Conservation (phyloP, 2,797 vertebrate genomes). For the Hippoglossus hippoglossus region DNA sequence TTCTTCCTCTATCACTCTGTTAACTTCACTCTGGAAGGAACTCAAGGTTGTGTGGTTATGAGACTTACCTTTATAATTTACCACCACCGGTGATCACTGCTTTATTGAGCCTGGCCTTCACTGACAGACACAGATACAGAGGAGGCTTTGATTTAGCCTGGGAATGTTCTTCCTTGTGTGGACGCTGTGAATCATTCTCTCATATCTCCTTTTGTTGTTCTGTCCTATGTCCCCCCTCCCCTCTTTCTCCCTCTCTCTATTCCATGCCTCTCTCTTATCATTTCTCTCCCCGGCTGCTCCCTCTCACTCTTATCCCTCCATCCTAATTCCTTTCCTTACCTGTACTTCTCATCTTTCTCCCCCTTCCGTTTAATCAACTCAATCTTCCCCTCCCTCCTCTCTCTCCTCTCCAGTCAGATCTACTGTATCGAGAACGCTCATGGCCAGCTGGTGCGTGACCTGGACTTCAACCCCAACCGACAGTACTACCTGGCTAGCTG, state of each 20-base stretch:
- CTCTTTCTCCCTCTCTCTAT: background rate
- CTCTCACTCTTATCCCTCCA: slow-evolving; percentile 34
- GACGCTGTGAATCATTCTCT: slow-evolving; percentile 58
- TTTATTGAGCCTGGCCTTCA: slow-evolving; percentile 72
- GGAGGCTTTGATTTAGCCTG: slow-evolving; percentile 68
- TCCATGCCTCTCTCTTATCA: slow-evolving; percentile 8
- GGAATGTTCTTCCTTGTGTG: slow-evolving; percentile 56
- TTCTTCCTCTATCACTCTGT: slow-evolving; percentile 48
- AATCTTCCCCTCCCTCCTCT: background rate
- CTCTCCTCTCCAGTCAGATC: slow-evolving; percentile 88
- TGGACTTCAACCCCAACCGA: slow-evolving; percentile 99
- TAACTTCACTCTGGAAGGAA: slow-evolving; percentile 54
- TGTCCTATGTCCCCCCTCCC: slow-evolving; percentile 19
- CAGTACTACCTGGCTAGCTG: slow-evolving; percentile 99
- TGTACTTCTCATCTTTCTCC: background rate
- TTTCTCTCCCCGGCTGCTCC: slow-evolving; percentile 18
- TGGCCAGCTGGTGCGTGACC: slow-evolving; percentile 96
- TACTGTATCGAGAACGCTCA: slow-evolving; percentile 99
- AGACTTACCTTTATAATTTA: slow-evolving; percentile 69
- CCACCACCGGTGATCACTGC: slow-evolving; percentile 42
- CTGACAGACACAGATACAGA: slow-evolving; percentile 62
- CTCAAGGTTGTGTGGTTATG: slow-evolving; percentile 62
- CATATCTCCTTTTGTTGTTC: slow-evolving; percentile 56
- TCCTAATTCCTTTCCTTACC: slow-evolving; percentile 10
- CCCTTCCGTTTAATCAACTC: slow-evolving; percentile 8